phyloP scores from a whole-genome alignment of 2,113 vertebrate genomes.

The Megaleporinus macrocephalus region DNA sequence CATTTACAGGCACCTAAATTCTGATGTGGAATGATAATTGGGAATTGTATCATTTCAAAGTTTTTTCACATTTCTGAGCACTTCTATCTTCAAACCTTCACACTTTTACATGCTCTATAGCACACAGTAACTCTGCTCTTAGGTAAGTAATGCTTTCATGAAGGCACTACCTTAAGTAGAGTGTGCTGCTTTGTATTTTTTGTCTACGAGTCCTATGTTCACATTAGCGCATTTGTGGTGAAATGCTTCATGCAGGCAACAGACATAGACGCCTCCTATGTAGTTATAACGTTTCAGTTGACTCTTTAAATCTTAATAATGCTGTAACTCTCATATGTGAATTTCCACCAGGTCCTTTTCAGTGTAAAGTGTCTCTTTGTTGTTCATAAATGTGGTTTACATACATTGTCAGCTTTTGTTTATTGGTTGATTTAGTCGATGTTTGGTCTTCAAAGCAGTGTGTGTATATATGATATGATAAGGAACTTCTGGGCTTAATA shows the following conservation, averaged over 20 bases:
- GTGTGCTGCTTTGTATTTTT: background rate
- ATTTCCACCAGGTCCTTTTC: background rate
- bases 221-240: background rate
- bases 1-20: background rate
- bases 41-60: background rate
- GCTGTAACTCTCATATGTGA: background rate
- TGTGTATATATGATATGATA: too few relatives aligned
- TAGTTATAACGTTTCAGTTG: background rate
- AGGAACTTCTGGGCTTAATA: too few relatives aligned
- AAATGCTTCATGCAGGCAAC: background rate
- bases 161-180: background rate
- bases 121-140: background rate
- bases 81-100: background rate
- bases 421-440: background rate
- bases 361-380: background rate
- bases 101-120: background rate
- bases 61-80: background rate
- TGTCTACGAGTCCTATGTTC: background rate
- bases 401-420: background rate
- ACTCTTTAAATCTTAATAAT: background rate
- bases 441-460: too few relatives aligned
- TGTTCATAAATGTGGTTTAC: constrained; percentile 34
- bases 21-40: background rate
- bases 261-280: background rate
- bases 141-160: background rate